A percentile compares a stretch with the other conserved stretches of the same genome.
phyloP scores from a whole-genome alignment of 1,140 invertebrate species.

The Cyclargus thomasi region DNA sequence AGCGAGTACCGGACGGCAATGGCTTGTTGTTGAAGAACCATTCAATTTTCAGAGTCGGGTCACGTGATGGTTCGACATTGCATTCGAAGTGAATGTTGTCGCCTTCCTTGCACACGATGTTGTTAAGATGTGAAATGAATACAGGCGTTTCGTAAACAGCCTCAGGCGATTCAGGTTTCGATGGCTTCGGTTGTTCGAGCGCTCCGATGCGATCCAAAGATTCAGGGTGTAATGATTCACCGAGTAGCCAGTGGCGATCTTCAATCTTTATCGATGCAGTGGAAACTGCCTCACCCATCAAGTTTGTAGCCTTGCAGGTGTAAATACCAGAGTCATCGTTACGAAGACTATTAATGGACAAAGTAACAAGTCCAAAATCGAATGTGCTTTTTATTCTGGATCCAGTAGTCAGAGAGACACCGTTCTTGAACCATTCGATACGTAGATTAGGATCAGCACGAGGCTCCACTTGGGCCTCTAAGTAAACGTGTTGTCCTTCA shows the following conservation, averaged over 20 bases:
- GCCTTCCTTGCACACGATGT: conserved; percentile 91
- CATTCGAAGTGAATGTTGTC: conserved; percentile 96
- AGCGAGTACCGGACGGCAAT: conserved; percentile 85
- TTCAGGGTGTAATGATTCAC: conserved; percentile 93
- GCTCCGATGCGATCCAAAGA: conserved; percentile 90
- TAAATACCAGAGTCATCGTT: conserved; percentile 95
- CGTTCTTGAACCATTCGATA: conserved; percentile 96
- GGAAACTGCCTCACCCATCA: conserved; percentile 92
- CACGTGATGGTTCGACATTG: conserved; percentile 93
- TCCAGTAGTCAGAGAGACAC: conserved; percentile 88
- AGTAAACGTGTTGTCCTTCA: conserved; percentile 92
- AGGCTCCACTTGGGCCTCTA: conserved; percentile 97
- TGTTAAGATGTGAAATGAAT: conserved; percentile 93
- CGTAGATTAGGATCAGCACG: conserved; percentile 94
- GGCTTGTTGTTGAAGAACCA: conserved; percentile 93
- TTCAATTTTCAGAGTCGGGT: conserved; percentile 94
- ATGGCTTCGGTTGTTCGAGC: conserved; percentile 86
- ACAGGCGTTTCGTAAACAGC: conserved; percentile 89
- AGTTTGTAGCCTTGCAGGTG: conserved; percentile 93
- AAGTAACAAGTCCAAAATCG: conserved; percentile 94
- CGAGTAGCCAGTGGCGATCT: conserved; percentile 89
- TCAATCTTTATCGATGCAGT: conserved; percentile 93
- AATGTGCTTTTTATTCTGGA: conserved; percentile 91
- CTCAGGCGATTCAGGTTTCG: conserved; percentile 80
- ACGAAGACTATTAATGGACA: conserved; percentile 91